Percentiles rank a stretch among this genome's conserved stretches.
phyloP scores from a whole-genome alignment of 2,888 invertebrate species.

The Drosophila helvetica region DNA sequence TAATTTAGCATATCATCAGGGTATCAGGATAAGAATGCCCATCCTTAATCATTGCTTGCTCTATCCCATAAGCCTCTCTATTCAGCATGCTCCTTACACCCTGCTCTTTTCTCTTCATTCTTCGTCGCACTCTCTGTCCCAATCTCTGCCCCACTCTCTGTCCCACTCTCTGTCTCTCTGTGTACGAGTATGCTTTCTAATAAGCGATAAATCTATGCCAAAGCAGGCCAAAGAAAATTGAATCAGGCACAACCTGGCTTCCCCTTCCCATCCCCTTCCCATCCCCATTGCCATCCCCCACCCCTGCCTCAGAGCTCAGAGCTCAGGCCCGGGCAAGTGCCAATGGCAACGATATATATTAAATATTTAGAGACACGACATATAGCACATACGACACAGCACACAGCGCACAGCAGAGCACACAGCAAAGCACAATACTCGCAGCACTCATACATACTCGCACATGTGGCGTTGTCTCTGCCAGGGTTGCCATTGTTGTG shows the following conservation, averaged over 20 bases:
- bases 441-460: constrained; percentile 9
- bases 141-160: not conserved
- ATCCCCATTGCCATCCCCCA: no score
- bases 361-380: constrained; percentile 54
- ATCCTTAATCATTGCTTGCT: constrained; percentile 17
- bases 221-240: constrained; percentile 34
- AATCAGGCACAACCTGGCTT: constrained; percentile 33
- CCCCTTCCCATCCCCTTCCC: not conserved
- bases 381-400: constrained; percentile 20
- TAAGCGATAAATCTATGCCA: constrained; percentile 62
- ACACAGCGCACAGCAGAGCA: constrained; percentile 1
- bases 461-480: constrained; percentile 23
- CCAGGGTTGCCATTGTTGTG: constrained; percentile 54
- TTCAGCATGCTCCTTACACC: not conserved
- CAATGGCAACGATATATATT: constrained; percentile 59
- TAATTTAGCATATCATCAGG: constrained; percentile 9
- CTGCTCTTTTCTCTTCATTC: not conserved
- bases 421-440: constrained; percentile 8
- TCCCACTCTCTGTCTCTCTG: not conserved
- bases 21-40: not conserved
- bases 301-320: no score
- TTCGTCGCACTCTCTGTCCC: not conserved
- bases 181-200: constrained; percentile 35
- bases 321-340: constrained; percentile 41
- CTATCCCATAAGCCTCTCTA: constrained; percentile 11